Evolutionary conservation across 2,113 vertebrate species (phyloP).

Genomic region (Hippoglossus stenolepis): DNA sequence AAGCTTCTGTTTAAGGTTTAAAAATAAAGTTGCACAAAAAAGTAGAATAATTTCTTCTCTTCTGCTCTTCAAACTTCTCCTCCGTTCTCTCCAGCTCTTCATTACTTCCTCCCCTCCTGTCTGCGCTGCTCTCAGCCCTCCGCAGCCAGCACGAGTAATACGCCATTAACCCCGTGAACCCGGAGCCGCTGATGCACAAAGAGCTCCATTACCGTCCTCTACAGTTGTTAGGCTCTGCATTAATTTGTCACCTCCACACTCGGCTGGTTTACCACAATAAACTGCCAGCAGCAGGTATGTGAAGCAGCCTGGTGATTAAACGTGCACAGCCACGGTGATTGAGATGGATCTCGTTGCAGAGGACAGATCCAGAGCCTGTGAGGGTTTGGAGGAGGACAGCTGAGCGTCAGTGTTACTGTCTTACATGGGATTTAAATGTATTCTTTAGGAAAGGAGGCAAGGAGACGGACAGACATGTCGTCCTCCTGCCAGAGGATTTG

Average conservation of each 20-base stretch:
- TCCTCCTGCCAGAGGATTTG: too few relatives aligned
- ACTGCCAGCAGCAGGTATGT: constrained; percentile 21
- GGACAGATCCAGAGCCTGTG: too few relatives aligned
- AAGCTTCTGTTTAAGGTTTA: too few relatives aligned
- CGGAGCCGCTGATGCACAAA: constrained; percentile 48
- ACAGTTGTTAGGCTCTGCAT: constrained; percentile 38
- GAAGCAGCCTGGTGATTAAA: background rate
- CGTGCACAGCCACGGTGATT: background rate
- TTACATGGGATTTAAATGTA: too few relatives aligned
- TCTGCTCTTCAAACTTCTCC: background rate
- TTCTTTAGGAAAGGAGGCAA: too few relatives aligned
- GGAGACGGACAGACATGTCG: too few relatives aligned
- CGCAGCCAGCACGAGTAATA: constrained; percentile 29
- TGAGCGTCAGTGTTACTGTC: too few relatives aligned
- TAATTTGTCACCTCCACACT: constrained; percentile 48
- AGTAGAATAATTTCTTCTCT: too few relatives aligned
- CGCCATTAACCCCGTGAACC: constrained; percentile 58
- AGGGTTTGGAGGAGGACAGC: too few relatives aligned
- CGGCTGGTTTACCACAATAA: constrained; percentile 52
- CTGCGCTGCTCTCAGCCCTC: constrained; percentile 3
- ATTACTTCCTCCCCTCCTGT: too few relatives aligned
- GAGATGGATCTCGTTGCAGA: background rate
- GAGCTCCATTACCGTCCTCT: constrained; percentile 53
- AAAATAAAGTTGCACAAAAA: too few relatives aligned
- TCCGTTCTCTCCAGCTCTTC: too few relatives aligned